Evolutionary conservation across 2,113 vertebrate species (phyloP).

Genomic region (Ophiodon elongatus): DNA sequence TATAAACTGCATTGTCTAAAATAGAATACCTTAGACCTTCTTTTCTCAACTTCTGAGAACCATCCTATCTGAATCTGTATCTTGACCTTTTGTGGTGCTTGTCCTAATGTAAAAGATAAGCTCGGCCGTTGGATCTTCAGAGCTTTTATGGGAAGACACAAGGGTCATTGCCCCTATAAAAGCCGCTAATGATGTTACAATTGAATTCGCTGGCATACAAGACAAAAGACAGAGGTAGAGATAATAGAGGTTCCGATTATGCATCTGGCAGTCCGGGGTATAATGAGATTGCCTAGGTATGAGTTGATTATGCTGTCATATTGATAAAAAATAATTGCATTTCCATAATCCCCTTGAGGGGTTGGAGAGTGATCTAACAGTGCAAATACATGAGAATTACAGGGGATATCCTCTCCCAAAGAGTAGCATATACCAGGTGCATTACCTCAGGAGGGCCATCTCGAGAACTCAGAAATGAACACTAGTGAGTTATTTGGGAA

Average conservation of each 20-base stretch:
- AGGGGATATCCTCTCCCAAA: not conserved
- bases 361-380: constrained; percentile 43
- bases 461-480: not conserved
- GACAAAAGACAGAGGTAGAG: constrained; percentile 69
- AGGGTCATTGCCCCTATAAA: constrained; percentile 60
- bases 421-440: not conserved
- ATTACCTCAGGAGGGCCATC: constrained; percentile 23
- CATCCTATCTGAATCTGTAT: constrained; percentile 23
- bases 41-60: constrained; percentile 23
- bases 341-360: constrained; percentile 68
- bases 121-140: constrained; percentile 17
- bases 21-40: not conserved
- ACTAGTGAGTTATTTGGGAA: constrained; percentile 8
- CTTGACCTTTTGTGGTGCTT: constrained; percentile 36
- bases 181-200: constrained; percentile 74
- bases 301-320: constrained; percentile 75
- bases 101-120: constrained; percentile 49
- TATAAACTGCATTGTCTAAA: not conserved
- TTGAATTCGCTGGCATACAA: constrained; percentile 65
- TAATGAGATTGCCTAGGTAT: constrained; percentile 74
- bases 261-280: constrained; percentile 57
- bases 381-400: constrained; percentile 1
- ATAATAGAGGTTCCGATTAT: constrained; percentile 72
- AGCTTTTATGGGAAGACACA: constrained; percentile 61
- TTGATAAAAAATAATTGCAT: constrained; percentile 75